phyloP scores from a whole-genome alignment of 2,113 vertebrate species.

The Triplophysa rosa region DNA sequence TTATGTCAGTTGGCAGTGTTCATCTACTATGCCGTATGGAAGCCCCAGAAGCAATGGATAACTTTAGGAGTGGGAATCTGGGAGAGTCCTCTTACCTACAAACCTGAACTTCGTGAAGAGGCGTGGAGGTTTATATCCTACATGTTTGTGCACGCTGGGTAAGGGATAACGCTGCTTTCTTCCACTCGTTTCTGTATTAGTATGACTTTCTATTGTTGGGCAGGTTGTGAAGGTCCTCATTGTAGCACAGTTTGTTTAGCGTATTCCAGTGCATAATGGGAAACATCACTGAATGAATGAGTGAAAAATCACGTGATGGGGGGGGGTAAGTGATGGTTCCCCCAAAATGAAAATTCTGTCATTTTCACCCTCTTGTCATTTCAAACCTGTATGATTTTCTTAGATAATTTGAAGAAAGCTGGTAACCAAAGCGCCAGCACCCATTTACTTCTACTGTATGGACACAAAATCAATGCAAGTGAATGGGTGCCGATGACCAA shows the following conservation, averaged over 20 bases:
- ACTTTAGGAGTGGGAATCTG: constrained; percentile 79
- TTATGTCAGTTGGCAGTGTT: constrained; percentile 79
- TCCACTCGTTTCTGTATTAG: neutral
- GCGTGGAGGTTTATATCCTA: constrained; percentile 90
- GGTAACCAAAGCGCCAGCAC: too few species aligned
- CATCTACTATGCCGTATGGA: constrained; percentile 90
- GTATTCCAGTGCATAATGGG: neutral
- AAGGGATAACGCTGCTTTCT: constrained; percentile 53
- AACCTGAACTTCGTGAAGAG: constrained; percentile 72
- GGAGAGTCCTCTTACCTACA: constrained; percentile 82
- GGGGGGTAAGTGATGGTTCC: too few species aligned
- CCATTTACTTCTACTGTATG: too few species aligned
- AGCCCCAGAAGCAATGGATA: constrained; percentile 88
- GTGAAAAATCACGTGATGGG: too few species aligned
- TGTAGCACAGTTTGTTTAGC: neutral
- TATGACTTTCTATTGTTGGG: neutral
- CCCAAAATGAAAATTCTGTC: too few species aligned
- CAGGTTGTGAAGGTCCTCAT: neutral
- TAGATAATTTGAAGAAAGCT: too few species aligned
- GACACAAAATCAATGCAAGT: too few species aligned
- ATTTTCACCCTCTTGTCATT: too few species aligned
- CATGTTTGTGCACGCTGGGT: constrained; percentile 94
- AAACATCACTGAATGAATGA: neutral
- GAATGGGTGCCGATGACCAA: too few species aligned
- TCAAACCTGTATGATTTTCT: too few species aligned